These are phyloP conservation scores for Esox niger DNA, from an alignment of 2,113 vertebrate genomes.

Conservation along the genomic window DNA sequence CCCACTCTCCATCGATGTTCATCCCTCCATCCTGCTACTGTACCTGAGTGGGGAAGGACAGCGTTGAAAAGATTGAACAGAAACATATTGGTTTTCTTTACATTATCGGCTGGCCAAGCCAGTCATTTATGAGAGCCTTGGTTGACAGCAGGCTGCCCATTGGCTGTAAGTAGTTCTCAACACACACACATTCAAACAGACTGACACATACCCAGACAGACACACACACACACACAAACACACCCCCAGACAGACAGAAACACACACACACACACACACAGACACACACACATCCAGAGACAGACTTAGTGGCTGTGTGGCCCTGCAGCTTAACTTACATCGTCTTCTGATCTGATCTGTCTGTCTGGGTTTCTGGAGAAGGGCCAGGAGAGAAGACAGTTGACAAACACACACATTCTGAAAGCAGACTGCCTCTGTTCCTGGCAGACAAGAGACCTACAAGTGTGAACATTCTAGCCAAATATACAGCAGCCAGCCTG, in stretches of 20 bases:
- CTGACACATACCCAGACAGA: constrained; percentile 14
- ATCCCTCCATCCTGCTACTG: constrained; percentile 24
- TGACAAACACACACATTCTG: constrained; percentile 49
- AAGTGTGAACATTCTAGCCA: too few relatives aligned
- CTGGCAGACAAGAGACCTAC: too few relatives aligned
- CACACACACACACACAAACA: too few relatives aligned
- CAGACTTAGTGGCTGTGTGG: constrained; percentile 60
- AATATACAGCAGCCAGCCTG: constrained; percentile 9
- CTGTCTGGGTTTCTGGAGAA: constrained; percentile 44
- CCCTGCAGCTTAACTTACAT: constrained; percentile 61
- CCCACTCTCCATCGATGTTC: constrained; percentile 23
- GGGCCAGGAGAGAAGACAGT: constrained; percentile 42
- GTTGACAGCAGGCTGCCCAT: constrained; percentile 50
- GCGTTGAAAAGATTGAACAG: constrained; percentile 27
- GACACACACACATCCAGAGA: too few relatives aligned
- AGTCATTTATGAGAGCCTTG: constrained; percentile 6
- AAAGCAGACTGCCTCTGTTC: constrained; percentile 37
- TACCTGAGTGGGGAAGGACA: constrained; percentile 10
- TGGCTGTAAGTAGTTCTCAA: constrained; percentile 46
- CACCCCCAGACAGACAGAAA: too few relatives aligned
- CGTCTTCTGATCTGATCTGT: constrained; percentile 69
- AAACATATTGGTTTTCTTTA: constrained; percentile 51
- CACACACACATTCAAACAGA: constrained; percentile 66
- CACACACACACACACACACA: too few relatives aligned
- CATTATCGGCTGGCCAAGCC: constrained; percentile 41